These are phyloP conservation scores for Bursaphelenchus mucronatus DNA, from an alignment of 1,140 invertebrate species.

Conservation along the genomic window DNA sequence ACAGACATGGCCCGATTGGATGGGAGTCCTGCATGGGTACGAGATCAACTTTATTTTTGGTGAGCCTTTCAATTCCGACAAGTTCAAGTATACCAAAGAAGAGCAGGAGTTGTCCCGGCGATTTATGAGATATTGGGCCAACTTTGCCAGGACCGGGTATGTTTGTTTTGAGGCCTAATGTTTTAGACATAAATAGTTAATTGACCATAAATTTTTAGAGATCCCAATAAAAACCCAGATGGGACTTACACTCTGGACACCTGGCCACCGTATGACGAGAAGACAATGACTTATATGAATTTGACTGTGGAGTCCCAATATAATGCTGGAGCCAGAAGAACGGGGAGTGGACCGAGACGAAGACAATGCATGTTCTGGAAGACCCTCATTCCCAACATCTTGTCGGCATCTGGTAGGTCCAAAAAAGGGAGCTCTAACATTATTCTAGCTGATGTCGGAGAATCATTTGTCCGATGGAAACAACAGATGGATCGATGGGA, in stretches of 20 bases:
- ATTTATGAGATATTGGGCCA: constrained; percentile 86
- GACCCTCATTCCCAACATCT: constrained; percentile 81
- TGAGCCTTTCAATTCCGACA: constrained; percentile 72
- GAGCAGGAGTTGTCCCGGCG: constrained; percentile 78
- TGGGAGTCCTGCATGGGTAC: constrained; percentile 81
- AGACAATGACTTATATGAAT: constrained; percentile 77
- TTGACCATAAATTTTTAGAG: constrained; percentile 64
- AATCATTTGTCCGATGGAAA: constrained; percentile 64
- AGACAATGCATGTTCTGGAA: constrained; percentile 95
- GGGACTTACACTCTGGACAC: constrained; percentile 68
- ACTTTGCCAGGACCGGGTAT: constrained; percentile 88
- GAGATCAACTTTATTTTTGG: constrained; percentile 78
- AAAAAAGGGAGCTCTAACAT: not conserved
- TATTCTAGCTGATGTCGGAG: constrained; percentile 61
- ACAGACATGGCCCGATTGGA: constrained; percentile 86
- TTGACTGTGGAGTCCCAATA: constrained; percentile 71
- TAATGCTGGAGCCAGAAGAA: constrained; percentile 64
- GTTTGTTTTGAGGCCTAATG: constrained; percentile 6
- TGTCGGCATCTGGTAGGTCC: constrained; percentile 66
- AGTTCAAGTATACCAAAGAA: constrained; percentile 69
- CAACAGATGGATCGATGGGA: constrained; percentile 64
- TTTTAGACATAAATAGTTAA: not conserved
- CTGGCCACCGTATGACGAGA: constrained; percentile 80
- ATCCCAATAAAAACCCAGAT: constrained; percentile 72
- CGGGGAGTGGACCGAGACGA: constrained; percentile 76